Conservation (phyloP, 1,140 invertebrate genomes). For the Grapholita molesta region DNA sequence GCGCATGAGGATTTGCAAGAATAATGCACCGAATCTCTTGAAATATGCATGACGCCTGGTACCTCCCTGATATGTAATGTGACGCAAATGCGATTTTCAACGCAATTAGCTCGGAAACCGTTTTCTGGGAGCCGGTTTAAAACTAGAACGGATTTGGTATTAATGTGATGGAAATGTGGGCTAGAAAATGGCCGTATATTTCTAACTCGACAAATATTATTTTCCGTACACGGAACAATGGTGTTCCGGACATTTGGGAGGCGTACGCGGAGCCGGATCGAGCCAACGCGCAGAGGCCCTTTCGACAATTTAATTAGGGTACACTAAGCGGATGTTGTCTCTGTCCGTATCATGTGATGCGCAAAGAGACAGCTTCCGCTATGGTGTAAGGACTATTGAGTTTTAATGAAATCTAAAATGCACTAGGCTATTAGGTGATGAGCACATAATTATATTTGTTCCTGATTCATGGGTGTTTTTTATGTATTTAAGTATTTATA, state of each 20-base stretch:
- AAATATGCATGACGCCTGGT: slow-evolving; percentile 37
- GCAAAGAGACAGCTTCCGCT: too few relatives aligned
- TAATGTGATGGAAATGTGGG: not conserved
- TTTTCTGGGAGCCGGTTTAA: not conserved
- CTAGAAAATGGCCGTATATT: not conserved
- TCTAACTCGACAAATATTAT: too few relatives aligned
- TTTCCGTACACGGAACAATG: too few relatives aligned
- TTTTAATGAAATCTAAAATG: too few relatives aligned
- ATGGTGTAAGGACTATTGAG: too few relatives aligned
- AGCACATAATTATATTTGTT: not conserved
- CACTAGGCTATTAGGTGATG: too few relatives aligned
- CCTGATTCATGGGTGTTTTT: not conserved
- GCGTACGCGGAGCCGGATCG: too few relatives aligned
- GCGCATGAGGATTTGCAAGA: slow-evolving; percentile 18
- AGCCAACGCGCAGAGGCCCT: not conserved
- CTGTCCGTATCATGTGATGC: too few relatives aligned
- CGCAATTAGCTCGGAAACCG: slow-evolving; percentile 25
- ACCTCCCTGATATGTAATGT: slow-evolving; percentile 37
- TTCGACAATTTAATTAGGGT: not conserved
- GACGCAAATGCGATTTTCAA: slow-evolving; percentile 30
- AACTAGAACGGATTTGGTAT: not conserved
- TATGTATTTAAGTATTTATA: too few relatives aligned
- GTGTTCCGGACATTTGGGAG: too few relatives aligned
- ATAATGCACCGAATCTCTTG: slow-evolving; percentile 31
- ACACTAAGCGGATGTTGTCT: too few relatives aligned